A percentile compares a stretch with the other conserved stretches of the same genome.
phyloP scores from a whole-genome alignment of 2,888 invertebrate species.

The Tupiocoris notatus region DNA sequence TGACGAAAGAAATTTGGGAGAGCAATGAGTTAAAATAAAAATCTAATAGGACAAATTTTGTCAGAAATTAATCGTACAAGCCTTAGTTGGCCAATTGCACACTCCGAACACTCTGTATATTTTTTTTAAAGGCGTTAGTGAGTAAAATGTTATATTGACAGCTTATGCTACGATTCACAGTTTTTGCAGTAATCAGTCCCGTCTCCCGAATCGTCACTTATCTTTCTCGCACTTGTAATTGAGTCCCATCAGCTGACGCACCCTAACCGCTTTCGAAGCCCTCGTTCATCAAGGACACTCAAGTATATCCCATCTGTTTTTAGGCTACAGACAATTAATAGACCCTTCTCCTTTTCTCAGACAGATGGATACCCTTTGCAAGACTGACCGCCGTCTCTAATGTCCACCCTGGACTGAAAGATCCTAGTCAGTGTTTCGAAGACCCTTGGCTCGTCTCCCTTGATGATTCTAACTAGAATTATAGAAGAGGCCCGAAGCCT shows the following conservation, averaged over 20 bases:
- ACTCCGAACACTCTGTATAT: too few species aligned
- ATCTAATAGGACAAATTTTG: neutral
- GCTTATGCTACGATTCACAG: neutral
- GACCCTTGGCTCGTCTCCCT: slow-evolving; percentile 17
- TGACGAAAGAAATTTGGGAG: too few species aligned
- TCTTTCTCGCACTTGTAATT: neutral
- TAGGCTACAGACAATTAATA: slow-evolving; percentile 4
- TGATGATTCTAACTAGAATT: slow-evolving; percentile 3
- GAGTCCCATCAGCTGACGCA: slow-evolving; percentile 28
- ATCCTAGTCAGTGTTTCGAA: neutral
- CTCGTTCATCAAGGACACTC: slow-evolving; percentile 6
- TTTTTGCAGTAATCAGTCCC: neutral
- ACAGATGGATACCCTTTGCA: neutral
- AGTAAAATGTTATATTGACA: neutral
- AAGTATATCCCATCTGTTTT: slow-evolving; percentile 13
- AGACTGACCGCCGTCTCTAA: neutral
- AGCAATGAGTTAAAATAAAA: too few species aligned
- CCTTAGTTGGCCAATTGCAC: too few species aligned
- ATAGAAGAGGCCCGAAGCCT: too few species aligned
- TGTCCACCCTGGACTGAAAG: slow-evolving; percentile 20
- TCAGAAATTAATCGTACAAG: too few species aligned
- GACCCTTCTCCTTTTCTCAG: too few species aligned
- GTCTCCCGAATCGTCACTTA: neutral
- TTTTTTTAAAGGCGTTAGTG: too few species aligned
- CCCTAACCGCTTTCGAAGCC: neutral